These are phyloP conservation scores for Lottia gigantea DNA, from an alignment of 2,888 invertebrate species.

Conservation along the genomic window DNA sequence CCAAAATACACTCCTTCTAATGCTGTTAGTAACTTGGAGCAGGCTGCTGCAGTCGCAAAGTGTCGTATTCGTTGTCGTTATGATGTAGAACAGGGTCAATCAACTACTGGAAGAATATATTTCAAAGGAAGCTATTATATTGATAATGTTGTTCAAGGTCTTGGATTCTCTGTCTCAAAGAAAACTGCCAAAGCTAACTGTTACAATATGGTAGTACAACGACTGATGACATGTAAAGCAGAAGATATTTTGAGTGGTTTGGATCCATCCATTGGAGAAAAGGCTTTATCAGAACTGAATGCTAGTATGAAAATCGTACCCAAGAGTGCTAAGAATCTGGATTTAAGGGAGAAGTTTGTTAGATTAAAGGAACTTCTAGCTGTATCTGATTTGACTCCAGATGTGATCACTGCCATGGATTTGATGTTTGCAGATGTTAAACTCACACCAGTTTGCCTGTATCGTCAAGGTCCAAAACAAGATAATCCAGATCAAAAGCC, in stretches of 20 bases:
- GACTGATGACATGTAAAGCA: neutral
- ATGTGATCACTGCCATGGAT: conserved; percentile 42
- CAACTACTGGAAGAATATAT: neutral
- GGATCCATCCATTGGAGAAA: neutral
- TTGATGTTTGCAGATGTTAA: conserved; percentile 36
- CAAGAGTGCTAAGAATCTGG: conserved; percentile 18
- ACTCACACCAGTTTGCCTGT: conserved; percentile 42
- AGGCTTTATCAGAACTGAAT: neutral
- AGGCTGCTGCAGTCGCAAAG: neutral
- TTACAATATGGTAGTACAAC: conserved; percentile 4
- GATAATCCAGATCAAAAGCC: conserved; percentile 9
- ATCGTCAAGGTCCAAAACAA: conserved; percentile 24
- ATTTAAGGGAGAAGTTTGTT: conserved; percentile 33
- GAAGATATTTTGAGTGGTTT: neutral
- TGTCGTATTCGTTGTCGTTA: neutral
- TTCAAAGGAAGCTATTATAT: neutral
- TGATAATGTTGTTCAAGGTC: neutral
- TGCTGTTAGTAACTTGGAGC: neutral
- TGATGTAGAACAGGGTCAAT: neutral
- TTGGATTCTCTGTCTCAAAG: neutral
- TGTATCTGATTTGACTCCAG: conserved; percentile 31
- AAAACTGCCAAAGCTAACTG: neutral
- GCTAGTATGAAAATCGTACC: neutral
- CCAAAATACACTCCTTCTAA: neutral
- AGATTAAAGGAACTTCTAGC: conserved; percentile 36